phyloP scores from a whole-genome alignment of 1,140 invertebrate species.

The Prorops nasuta region DNA sequence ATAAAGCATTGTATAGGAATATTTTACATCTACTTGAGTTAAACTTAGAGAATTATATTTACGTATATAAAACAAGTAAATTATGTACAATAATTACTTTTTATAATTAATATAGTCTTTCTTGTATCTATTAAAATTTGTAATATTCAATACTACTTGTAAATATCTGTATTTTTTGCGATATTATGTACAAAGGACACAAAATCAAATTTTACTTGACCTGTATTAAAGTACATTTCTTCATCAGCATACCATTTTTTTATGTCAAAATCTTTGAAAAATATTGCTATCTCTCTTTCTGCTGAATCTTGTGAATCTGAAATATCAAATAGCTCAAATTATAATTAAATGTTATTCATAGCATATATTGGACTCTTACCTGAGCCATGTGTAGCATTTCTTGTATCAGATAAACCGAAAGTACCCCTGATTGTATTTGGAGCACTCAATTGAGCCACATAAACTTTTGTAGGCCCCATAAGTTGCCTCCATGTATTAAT shows the following conservation, averaged over 20 bases:
- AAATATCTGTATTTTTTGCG: constrained; percentile 9
- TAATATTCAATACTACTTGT: too few species aligned
- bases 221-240: constrained; percentile 49
- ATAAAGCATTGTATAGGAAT: too few species aligned
- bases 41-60: too few species aligned
- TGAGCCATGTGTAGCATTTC: constrained; percentile 90
- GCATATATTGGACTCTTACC: constrained; percentile 54
- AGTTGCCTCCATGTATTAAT: constrained; percentile 77
- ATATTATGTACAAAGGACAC: constrained; percentile 47
- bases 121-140: too few species aligned
- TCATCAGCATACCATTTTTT: constrained; percentile 61
- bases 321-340: constrained; percentile 33
- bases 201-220: constrained; percentile 45
- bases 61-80: too few species aligned
- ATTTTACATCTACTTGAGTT: too few species aligned
- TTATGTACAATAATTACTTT: too few species aligned
- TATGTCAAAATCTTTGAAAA: constrained; percentile 77
- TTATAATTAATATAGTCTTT: too few species aligned
- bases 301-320: constrained; percentile 77
- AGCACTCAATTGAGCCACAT: constrained; percentile 72
- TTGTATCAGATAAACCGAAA: constrained; percentile 87
- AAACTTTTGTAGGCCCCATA: constrained; percentile 87
- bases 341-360: not conserved
- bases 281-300: constrained; percentile 73
- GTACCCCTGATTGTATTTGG: constrained; percentile 76